These are phyloP conservation scores for Armadillidium nasatum DNA, from an alignment of 1,140 invertebrate species.

Conservation along the genomic window DNA sequence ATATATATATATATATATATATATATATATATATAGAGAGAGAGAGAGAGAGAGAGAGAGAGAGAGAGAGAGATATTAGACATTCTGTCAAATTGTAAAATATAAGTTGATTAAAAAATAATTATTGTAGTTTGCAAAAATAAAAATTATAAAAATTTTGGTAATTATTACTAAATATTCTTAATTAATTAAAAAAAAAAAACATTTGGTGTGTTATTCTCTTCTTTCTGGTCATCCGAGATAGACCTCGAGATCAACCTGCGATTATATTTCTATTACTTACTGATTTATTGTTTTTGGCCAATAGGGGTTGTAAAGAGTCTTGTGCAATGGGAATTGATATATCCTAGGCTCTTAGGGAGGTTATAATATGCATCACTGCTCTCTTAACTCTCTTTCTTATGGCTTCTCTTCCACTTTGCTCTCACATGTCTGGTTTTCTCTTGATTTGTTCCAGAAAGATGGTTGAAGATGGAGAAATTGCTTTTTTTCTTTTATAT, in stretches of 20 bases:
- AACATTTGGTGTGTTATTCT: neutral
- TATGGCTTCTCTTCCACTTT: too few species aligned
- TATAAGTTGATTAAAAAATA: neutral
- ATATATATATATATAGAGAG: neutral
- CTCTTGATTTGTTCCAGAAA: too few species aligned
- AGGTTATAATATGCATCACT: neutral
- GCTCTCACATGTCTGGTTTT: too few species aligned
- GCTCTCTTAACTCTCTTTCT: neutral
- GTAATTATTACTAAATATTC: neutral
- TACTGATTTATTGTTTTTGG: neutral
- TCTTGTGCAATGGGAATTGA: neutral
- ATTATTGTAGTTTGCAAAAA: neutral
- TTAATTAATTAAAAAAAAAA: too few species aligned
- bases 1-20: constrained; percentile 11
- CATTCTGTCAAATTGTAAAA: neutral
- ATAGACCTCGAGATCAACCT: neutral
- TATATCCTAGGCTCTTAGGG: too few species aligned
- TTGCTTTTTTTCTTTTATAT: too few species aligned
- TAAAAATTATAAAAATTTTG: neutral
- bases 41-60: too few species aligned
- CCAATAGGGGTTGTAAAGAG: neutral
- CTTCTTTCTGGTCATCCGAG: neutral
- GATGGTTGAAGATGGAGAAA: too few species aligned
- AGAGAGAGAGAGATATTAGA: too few species aligned
- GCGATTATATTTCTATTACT: neutral